These are phyloP conservation scores for Hypocryptadius cinnamomeus DNA, from an alignment of 2,113 vertebrate species.

Conservation along the genomic window DNA sequence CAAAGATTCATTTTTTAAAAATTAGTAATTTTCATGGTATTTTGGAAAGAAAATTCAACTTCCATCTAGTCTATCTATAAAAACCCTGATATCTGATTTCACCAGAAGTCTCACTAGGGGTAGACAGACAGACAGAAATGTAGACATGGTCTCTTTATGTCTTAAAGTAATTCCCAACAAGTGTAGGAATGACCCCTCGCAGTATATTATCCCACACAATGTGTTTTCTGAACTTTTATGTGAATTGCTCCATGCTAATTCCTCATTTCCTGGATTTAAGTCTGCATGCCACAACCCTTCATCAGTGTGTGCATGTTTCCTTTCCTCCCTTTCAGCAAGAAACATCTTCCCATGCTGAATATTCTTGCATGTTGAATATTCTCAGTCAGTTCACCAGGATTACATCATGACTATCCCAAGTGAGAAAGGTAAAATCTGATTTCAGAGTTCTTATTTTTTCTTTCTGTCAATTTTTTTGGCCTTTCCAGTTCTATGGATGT, in stretches of 20 bases:
- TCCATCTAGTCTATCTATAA: neutral
- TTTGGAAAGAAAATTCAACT: neutral
- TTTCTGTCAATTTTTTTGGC: neutral
- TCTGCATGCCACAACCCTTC: neutral
- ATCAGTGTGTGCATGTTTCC: neutral
- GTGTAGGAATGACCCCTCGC: neutral
- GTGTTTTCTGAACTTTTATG: conserved; percentile 13
- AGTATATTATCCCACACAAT: neutral
- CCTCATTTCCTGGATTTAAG: neutral
- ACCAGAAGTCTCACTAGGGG: neutral
- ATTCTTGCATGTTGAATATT: neutral
- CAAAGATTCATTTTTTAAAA: neutral
- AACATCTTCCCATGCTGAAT: neutral
- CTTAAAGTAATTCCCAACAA: conserved; percentile 15
- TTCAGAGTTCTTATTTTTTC: neutral
- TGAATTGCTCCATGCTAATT: conserved; percentile 10
- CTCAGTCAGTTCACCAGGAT: neutral
- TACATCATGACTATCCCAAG: neutral
- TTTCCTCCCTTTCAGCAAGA: neutral
- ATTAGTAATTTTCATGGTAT: neutral
- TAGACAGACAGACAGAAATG: conserved; percentile 18
- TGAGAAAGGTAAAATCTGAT: neutral
- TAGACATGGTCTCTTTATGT: neutral
- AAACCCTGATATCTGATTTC: neutral
- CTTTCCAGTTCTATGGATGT: neutral